These are phyloP conservation scores for Drosophila anomelani DNA, from an alignment of 2,888 invertebrate species.

Conservation along the genomic window DNA sequence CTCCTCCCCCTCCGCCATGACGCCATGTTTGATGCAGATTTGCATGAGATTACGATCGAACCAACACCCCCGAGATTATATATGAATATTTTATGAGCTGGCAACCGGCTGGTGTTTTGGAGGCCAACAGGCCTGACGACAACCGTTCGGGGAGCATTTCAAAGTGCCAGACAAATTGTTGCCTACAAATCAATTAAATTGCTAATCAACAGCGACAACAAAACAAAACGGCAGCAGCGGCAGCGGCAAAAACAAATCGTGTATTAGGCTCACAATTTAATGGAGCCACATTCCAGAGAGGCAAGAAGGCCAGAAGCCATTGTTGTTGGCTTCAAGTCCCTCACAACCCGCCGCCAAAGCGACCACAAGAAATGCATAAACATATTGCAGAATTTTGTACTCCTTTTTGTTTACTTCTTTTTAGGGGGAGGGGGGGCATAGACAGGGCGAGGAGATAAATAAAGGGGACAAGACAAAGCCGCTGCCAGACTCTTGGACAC, in stretches of 20 bases:
- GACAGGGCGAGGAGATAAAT: slow-evolving; percentile 21
- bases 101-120: slow-evolving; percentile 38
- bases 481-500: slow-evolving; percentile 22
- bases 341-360: slow-evolving; percentile 64
- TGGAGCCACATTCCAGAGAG: slow-evolving; percentile 74
- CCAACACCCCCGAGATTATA: slow-evolving; percentile 39
- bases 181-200: slow-evolving; percentile 78
- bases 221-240: slow-evolving; percentile 56
- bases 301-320: slow-evolving; percentile 55
- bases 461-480: slow-evolving; percentile 47
- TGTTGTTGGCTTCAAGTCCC: slow-evolving; percentile 57
- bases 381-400: slow-evolving; percentile 63
- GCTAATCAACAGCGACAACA: slow-evolving; percentile 67
- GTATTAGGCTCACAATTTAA: slow-evolving; percentile 76
- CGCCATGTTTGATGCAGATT: slow-evolving; percentile 40
- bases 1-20: slow-evolving; percentile 16
- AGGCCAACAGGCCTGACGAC: slow-evolving; percentile 33
- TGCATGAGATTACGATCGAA: slow-evolving; percentile 30
- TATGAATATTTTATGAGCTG: slow-evolving; percentile 47
- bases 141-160: slow-evolving; percentile 30
- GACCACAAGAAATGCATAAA: slow-evolving; percentile 74
- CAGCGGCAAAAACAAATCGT: slow-evolving; percentile 51
- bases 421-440: neutral
- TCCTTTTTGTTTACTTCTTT: slow-evolving; percentile 6
- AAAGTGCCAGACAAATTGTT: slow-evolving; percentile 75